Evolutionary conservation across 2,113 vertebrate species (phyloP), one percentile per base, ranked within the genome.

Genomic region (Opisthocomus hoazin): DNA sequence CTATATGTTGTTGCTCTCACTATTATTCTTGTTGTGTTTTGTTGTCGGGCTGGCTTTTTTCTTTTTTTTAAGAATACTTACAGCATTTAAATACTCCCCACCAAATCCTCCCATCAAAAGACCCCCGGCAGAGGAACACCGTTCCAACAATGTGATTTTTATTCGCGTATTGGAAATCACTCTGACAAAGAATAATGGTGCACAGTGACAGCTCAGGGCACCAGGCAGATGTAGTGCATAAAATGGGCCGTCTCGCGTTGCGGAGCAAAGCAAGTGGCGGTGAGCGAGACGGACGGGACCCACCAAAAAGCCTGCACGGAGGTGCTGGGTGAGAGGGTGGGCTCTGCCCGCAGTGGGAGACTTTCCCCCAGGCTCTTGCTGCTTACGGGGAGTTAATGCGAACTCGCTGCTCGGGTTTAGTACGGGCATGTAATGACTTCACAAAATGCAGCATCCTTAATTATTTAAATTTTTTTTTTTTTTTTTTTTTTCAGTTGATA

Each of bases 1-100:
- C 79, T 96, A 39, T 89, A 57, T 82, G 90, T 94, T 97, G 85
- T 76, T 75, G 60, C 87, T 96, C 77, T 92, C 4, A 1, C 76
- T 94, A 10, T 65, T 94, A 75, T 89, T 91, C 79, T 95, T 81
- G 66, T 61, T 85, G 60, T 45, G 61, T 56, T 89, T 74, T 73
- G 70, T 64, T 77, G 37, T 7, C n/a, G n/a, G n/a, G n/a, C n/a
- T 36, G 23, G 14, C 4, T 61, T 30, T 46, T 8, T 12, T 22
- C 9, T 65, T 79, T 87, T 94, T 74, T 74, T 51, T 15, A 64
- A 32, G 15, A 21, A 36, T 48, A 36, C 17, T 63, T 70, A 76
- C 76, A 63, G 88, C 89, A 96, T 73, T 77, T 87, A 51, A 82
- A 24, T 83, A 68, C 75, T 71, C 89, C 61, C 54, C 70, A n/a